Conservation (phyloP, 2,797 vertebrate genomes). For the Sternarchorhynchus goeldii region DNA sequence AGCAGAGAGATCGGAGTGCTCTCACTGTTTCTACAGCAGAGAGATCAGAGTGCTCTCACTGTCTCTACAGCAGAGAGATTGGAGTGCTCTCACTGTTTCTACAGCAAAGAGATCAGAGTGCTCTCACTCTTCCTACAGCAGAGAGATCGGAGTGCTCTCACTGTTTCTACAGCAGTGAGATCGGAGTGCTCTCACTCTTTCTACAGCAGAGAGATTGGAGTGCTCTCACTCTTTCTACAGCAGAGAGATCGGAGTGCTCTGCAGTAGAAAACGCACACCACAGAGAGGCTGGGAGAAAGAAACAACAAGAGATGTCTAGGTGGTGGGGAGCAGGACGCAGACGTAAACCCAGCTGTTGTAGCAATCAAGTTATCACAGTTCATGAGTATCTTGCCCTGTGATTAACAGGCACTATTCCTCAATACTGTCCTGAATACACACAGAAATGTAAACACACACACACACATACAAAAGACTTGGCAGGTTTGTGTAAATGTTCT, state of each 20-base stretch:
- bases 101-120: no score
- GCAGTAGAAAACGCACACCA: neutral
- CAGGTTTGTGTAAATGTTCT: neutral
- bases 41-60: no score
- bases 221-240: neutral
- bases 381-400: slow-evolving; percentile 9
- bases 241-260: neutral
- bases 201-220: no score
- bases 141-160: no score
- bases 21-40: no score
- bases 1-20: no score
- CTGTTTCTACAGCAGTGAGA: no score
- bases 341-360: slow-evolving; percentile 20
- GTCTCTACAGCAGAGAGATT: no score
- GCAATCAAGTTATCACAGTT: neutral
- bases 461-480: neutral
- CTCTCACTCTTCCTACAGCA: no score
- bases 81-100: no score
- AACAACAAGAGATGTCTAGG: neutral
- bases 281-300: neutral
- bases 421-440: slow-evolving; percentile 7
- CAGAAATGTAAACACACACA: neutral
- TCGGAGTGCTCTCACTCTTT: no score
- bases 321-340: neutral
- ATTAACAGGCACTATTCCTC: slow-evolving; percentile 46